phyloP scores from a whole-genome alignment of 2,888 invertebrate species.

The Corythucha ciliata region DNA sequence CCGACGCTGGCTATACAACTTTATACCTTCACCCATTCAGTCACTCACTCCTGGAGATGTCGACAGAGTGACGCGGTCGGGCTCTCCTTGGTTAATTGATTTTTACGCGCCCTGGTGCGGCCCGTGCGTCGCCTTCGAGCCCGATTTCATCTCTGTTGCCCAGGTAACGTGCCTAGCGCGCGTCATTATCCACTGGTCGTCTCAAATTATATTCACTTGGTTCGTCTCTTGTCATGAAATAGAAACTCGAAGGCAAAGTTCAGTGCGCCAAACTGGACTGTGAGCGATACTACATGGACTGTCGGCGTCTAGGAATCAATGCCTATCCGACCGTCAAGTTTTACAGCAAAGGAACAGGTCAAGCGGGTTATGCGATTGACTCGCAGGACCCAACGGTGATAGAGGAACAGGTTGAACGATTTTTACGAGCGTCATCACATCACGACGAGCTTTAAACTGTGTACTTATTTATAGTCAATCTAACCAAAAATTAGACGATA shows the following conservation, averaged over 20 bases:
- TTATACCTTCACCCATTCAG: slow-evolving; percentile 51
- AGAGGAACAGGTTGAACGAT: slow-evolving; percentile 2
- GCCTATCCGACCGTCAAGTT: slow-evolving; percentile 53
- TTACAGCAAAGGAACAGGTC: slow-evolving; percentile 41
- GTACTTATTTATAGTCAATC: neutral
- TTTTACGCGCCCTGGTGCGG: slow-evolving; percentile 61
- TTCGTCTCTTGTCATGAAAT: slow-evolving; percentile 29
- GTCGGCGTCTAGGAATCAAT: slow-evolving; percentile 46
- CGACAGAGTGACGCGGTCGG: slow-evolving; percentile 44
- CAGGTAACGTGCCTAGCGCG: slow-evolving; percentile 43
- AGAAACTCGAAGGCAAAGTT: slow-evolving; percentile 48
- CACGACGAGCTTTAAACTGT: slow-evolving; percentile 15
- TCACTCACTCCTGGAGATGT: slow-evolving; percentile 44
- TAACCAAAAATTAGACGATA: too few relatives aligned
- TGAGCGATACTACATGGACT: slow-evolving; percentile 47
- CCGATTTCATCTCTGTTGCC: slow-evolving; percentile 56
- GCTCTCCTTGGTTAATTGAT: slow-evolving; percentile 52
- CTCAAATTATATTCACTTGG: slow-evolving; percentile 9
- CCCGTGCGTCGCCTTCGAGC: slow-evolving; percentile 56
- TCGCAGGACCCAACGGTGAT: slow-evolving; percentile 19
- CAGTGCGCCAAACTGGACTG: slow-evolving; percentile 58
- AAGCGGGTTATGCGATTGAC: slow-evolving; percentile 19
- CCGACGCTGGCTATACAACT: slow-evolving; percentile 53
- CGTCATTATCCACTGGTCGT: neutral
- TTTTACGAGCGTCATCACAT: neutral